Evolutionary conservation across 2,797 vertebrate genomes (phyloP), one percentile per base, ranked within the genome.

Genomic region (Dermochelys coriacea): DNA sequence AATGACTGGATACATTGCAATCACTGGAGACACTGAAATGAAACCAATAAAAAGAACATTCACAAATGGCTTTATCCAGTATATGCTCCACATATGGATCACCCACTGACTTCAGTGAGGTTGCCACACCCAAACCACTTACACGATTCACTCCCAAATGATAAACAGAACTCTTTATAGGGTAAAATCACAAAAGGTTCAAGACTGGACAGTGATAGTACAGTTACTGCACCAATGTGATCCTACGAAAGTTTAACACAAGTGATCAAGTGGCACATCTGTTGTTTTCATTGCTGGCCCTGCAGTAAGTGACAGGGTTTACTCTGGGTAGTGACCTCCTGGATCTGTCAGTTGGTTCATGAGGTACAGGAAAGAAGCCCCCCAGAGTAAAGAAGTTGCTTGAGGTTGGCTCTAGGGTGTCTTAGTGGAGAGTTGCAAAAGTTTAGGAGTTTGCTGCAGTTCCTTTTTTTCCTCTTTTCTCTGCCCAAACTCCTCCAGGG

Each of bases 61-160:
- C 68, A 45, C 25, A 74, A 87, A 71, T 2, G 12, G 5, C 16
- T 45, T 45, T 21, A 27, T 74, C 5, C 71, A 25, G 12, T 45
- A 45, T 45, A 21, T 47, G 16, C 15, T 11, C 75, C 0, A 0
- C 10, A 18, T 9, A 1, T 0, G 1, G 59, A 45, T 4, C 16
- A 61, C 9, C 34, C 2, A 3, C 2, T 5, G 0, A 15, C 54
- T 77, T 47, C 64, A 85, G 8, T 41, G 84, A 52, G 15, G 0
- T 21, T 68, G 12, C 1, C 29, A 37, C 21, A 74, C 5, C 37
- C 68, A 74, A 37, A 74, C 3, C 71, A 74, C 12, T 25, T 41
- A 74, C 11, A 45, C 1, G 3, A 0, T 41, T 21, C 21, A 82
- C 8, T n/a, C 51, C 45, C 23, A 0, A 0, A 41, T 34, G 16